Conservation (phyloP, 1,140 invertebrate genomes). For the Panagrolaimus sp. region DNA sequence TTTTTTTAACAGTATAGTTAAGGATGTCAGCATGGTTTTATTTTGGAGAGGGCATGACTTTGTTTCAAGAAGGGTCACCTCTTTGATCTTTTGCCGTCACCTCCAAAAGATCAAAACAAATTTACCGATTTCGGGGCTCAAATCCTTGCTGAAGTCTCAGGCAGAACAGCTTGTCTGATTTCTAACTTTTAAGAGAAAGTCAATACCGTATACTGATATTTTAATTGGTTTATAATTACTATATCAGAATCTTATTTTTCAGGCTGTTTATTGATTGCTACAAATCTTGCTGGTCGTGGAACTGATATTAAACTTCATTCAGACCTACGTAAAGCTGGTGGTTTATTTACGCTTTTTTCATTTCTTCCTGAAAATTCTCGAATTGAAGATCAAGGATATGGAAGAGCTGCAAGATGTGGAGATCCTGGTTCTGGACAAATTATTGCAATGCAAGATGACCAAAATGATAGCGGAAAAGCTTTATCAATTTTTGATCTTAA, state of each 20-base stretch:
- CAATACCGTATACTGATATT: too few relatives aligned
- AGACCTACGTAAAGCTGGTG: background rate
- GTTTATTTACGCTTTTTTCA: background rate
- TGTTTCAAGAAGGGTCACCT: too few relatives aligned
- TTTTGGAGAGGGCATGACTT: too few relatives aligned
- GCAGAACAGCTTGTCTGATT: too few relatives aligned
- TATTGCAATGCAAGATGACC: background rate
- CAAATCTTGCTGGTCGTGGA: background rate
- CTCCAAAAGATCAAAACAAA: too few relatives aligned
- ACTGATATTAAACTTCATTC: slow-evolving; percentile 2
- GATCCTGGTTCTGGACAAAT: background rate
- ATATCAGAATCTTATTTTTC: background rate
- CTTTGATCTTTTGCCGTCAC: too few relatives aligned
- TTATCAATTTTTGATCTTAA: background rate
- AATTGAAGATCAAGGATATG: slow-evolving; percentile 9
- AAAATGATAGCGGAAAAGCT: background rate
- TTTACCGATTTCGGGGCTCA: too few relatives aligned
- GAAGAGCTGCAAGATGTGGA: background rate
- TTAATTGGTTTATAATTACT: too few relatives aligned
- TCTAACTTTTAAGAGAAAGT: too few relatives aligned
- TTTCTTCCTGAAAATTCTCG: background rate
- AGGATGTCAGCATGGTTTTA: too few relatives aligned
- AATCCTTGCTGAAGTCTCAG: too few relatives aligned
- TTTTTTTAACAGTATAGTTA: background rate
- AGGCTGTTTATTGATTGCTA: background rate